Conservation (phyloP, 2,797 vertebrate species). For the Bovichtus diacanthus region DNA sequence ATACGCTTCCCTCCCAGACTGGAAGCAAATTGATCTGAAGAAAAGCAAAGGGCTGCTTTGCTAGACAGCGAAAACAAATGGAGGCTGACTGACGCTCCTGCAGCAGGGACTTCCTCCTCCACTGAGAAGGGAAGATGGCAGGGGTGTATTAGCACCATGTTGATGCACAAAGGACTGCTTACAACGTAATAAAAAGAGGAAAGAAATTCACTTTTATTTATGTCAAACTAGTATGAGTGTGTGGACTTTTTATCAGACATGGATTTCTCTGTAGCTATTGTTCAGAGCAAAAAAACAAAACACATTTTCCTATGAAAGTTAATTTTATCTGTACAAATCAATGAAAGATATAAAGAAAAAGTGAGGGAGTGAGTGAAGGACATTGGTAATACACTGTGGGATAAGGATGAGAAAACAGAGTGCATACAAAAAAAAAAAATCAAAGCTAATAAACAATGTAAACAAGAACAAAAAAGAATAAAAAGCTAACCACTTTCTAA, state of each 20-base stretch:
- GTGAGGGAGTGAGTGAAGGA: conserved; percentile 35
- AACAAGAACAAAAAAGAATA: conserved; percentile 53
- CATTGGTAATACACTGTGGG: conserved; percentile 57
- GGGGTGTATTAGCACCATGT: conserved; percentile 24
- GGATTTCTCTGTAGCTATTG: conserved; percentile 59
- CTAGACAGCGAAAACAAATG: conserved; percentile 50
- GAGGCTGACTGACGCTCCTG: conserved; percentile 40
- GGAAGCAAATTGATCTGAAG: conserved; percentile 84
- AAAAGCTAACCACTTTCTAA: conserved; percentile 58
- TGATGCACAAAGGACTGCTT: conserved; percentile 66
- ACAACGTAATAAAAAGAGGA: conserved; percentile 48
- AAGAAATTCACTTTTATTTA: conserved; percentile 75
- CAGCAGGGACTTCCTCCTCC: conserved; percentile 35
- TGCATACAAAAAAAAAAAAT: conserved; percentile 62
- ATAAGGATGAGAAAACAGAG: conserved; percentile 40
- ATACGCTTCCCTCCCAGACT: conserved; percentile 77
- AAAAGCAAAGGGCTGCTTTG: conserved; percentile 84
- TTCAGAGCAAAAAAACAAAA: conserved; percentile 48
- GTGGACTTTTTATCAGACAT: conserved; percentile 69
- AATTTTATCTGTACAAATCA: conserved; percentile 78
- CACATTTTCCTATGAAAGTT: conserved; percentile 68
- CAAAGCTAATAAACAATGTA: conserved; percentile 66
- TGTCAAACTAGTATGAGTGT: conserved; percentile 74
- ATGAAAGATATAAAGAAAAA: conserved; percentile 46
- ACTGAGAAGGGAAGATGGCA: background rate